A percentile compares a stretch with the other conserved stretches of the same genome.
phyloP scores from a whole-genome alignment of 1,140 invertebrate genomes.

The Pogonus chalceus region DNA sequence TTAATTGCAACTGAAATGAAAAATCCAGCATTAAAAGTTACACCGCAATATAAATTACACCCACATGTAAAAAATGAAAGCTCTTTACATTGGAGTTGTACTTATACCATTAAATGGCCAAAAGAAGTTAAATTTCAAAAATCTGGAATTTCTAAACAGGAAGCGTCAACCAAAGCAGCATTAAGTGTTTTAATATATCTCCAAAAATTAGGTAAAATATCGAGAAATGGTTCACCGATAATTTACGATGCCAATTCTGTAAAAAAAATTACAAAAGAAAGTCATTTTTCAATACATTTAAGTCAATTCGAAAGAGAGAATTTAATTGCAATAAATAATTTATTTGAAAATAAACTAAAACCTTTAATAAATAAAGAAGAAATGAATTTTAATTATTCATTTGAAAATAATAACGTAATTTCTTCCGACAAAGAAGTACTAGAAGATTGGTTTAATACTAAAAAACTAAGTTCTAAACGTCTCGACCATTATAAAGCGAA shows the following conservation, averaged over 20 bases:
- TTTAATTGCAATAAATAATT: slow-evolving; percentile 23
- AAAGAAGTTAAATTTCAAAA: slow-evolving; percentile 19
- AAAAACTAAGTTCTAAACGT: slow-evolving; percentile 6
- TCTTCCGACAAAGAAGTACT: slow-evolving; percentile 6
- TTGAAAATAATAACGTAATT: slow-evolving; percentile 13
- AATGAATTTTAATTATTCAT: slow-evolving; percentile 10
- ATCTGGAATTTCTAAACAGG: slow-evolving; percentile 23
- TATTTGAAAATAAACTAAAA: slow-evolving; percentile 22
- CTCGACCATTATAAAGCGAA: slow-evolving; percentile 17
- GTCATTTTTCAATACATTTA: slow-evolving; percentile 20
- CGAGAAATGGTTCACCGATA: slow-evolving; percentile 24
- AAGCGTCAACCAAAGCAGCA: slow-evolving; percentile 27
- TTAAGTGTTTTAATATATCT: slow-evolving; percentile 25
- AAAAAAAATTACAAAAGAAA: slow-evolving; percentile 20
- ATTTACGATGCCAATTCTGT: slow-evolving; percentile 26
- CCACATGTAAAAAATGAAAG: not conserved
- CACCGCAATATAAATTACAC: slow-evolving; percentile 17
- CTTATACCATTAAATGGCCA: slow-evolving; percentile 30
- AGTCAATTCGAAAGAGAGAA: slow-evolving; percentile 14
- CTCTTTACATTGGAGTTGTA: slow-evolving; percentile 22
- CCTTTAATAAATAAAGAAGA: slow-evolving; percentile 15
- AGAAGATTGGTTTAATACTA: slow-evolving; percentile 9
- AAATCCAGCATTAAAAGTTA: slow-evolving; percentile 15
- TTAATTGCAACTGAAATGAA: slow-evolving; percentile 19
- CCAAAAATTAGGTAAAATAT: slow-evolving; percentile 23